phyloP scores from a whole-genome alignment of 2,888 invertebrate species.

The Hirtodrosophila confusa region DNA sequence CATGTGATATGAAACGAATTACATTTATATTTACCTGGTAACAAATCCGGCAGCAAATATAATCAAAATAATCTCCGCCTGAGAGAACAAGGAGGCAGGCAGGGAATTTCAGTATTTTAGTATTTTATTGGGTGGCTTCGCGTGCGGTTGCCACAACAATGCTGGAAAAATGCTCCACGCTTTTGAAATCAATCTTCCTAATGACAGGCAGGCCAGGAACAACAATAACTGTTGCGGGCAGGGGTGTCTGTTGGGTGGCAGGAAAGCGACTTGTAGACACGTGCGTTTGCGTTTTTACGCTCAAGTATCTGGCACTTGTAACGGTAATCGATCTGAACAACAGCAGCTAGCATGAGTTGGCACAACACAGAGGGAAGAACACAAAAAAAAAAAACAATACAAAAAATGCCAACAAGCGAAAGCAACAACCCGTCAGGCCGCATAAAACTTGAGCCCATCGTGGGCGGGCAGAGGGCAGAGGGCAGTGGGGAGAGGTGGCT shows the following conservation, averaged over 20 bases:
- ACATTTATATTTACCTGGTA: conserved; percentile 32
- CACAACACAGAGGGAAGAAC: conserved; percentile 20
- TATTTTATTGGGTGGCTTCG: conserved; percentile 27
- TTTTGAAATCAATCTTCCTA: conserved; percentile 78
- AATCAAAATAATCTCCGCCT: conserved; percentile 56
- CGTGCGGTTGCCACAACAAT: conserved; percentile 57
- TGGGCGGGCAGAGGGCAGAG: no score
- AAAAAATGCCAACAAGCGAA: conserved; percentile 19
- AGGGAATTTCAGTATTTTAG: conserved; percentile 25
- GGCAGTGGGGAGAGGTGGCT: conserved; percentile 7
- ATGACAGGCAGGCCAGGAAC: conserved; percentile 61
- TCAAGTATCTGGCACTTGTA: conserved; percentile 76
- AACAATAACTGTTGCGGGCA: conserved; percentile 12
- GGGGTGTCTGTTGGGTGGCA: background rate
- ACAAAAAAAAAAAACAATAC: conserved; percentile 10
- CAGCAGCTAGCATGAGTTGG: conserved; percentile 52
- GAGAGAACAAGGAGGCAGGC: conserved; percentile 27
- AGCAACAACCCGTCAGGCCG: conserved; percentile 42
- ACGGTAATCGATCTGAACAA: conserved; percentile 74
- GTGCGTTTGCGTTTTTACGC: conserved; percentile 70
- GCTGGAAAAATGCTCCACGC: conserved; percentile 52
- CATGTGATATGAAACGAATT: conserved; percentile 31
- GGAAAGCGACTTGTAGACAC: conserved; percentile 59
- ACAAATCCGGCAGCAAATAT: conserved; percentile 40
- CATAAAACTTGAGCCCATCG: conserved; percentile 23